Conservation (phyloP, 2,888 invertebrate genomes). For the Fragum sueziense region DNA sequence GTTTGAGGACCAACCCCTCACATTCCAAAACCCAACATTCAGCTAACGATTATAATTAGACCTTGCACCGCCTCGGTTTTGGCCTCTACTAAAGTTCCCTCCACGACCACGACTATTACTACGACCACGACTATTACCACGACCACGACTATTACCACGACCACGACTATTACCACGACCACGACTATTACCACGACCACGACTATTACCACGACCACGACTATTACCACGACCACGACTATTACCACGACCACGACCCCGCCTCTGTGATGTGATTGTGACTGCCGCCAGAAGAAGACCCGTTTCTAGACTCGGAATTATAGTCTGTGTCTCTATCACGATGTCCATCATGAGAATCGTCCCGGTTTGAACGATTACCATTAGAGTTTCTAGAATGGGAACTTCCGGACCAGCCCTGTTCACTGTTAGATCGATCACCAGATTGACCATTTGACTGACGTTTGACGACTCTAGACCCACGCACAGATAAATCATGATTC, state of each 20-base stretch:
- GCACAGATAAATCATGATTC: neutral
- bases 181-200: no score
- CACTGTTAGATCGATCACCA: neutral
- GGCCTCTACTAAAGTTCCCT: neutral
- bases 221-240: neutral
- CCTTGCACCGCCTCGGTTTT: neutral
- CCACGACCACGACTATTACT: no score
- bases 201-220: no score
- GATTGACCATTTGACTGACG: neutral
- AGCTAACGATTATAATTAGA: neutral
- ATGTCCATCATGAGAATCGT: neutral
- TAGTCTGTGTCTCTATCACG: neutral
- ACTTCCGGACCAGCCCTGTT: neutral
- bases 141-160: no score
- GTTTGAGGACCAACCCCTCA: slow-evolving; percentile 4
- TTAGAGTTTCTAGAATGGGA: neutral
- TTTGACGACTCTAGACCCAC: neutral
- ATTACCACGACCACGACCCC: neutral
- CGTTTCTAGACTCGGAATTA: no score
- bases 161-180: no score
- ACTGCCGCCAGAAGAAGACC: neutral
- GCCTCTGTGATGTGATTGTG: neutral
- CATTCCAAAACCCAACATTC: slow-evolving; percentile 16
- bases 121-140: no score
- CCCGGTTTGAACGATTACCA: neutral